Percentiles rank a stretch among this genome's conserved stretches.
Conservation (phyloP, 2,888 invertebrate genomes). For the Leptopilina myrica region DNA sequence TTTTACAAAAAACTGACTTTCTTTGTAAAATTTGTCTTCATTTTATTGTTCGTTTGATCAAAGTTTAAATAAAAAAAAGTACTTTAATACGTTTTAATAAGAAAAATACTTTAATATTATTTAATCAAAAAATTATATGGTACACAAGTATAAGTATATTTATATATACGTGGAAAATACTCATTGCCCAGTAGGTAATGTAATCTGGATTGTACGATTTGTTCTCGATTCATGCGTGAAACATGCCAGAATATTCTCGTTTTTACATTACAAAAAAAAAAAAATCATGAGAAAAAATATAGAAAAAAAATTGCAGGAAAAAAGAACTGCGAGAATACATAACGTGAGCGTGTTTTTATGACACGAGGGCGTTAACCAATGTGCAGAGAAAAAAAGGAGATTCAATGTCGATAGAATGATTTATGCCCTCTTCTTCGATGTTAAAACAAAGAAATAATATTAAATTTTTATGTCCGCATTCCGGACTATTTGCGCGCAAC, state of each 20-base stretch:
- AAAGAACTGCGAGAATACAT: background rate
- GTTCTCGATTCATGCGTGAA: constrained; percentile 9
- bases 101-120: too few relatives aligned
- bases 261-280: background rate
- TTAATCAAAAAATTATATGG: too few relatives aligned
- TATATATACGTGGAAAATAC: background rate
- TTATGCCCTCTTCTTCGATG: background rate
- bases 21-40: too few relatives aligned
- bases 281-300: too few relatives aligned
- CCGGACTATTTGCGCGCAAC: background rate
- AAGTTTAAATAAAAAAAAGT: too few relatives aligned
- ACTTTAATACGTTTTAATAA: too few relatives aligned
- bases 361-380: background rate
- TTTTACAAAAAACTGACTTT: too few relatives aligned
- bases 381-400: background rate
- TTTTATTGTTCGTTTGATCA: too few relatives aligned
- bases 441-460: background rate
- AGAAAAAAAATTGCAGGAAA: too few relatives aligned
- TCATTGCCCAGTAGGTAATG: background rate
- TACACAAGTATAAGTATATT: background rate
- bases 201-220: background rate
- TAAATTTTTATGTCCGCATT: background rate
- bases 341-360: background rate
- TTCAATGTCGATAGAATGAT: background rate
- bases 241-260: constrained; percentile 10